Evolutionary conservation across 2,113 vertebrate species (phyloP), one percentile per base, ranked within the genome.

Genomic region (Tautogolabrus adspersus): DNA sequence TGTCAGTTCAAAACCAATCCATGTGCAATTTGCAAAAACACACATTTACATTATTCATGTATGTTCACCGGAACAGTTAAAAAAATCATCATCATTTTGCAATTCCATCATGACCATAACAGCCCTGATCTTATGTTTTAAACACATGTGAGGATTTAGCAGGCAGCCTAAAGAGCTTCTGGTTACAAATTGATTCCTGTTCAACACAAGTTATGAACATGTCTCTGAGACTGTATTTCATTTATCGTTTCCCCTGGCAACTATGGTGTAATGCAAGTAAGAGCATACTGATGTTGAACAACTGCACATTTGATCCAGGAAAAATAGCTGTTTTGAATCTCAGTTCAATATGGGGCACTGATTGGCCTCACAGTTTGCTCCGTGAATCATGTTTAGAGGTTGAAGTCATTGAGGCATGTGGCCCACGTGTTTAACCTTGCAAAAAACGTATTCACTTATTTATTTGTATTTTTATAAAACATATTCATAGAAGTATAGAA

Each of bases 41-140:
- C 26, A 26, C n/a, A 69, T 76, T 73, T 72, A 38, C 63, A 71
- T 81, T 66, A 55, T 82, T 65, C 55, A 85, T 77, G 63, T 75
- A 55, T 79, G 72, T 71, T 38, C 61, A 76, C 54, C n/a, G 64
- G 56, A 66, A 74, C 65, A 22, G 59, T 6, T 44, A 65, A 23
- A 16, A 30, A 40, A 61, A 49, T n/a, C n/a, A n/a, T n/a, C n/a
- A 49, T 42, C 2, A 4, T 67, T 57, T 55, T 81, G 52, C 13
- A 66, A 62, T 63, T 86, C 30, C 6, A 61, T 72, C 58, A 8
- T 57, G 10, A 57, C 69, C 46, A 59, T 54, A 75, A 63, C 66
- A 44, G 1, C 23, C 8, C 44, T 56, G 13, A 56, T 26, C 57
- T 57, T 77, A 69, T 66, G 61, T 69, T 55, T 58, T 42, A 46